phyloP scores from a whole-genome alignment of 1,140 invertebrate species.

The Drosophila pruinosa region DNA sequence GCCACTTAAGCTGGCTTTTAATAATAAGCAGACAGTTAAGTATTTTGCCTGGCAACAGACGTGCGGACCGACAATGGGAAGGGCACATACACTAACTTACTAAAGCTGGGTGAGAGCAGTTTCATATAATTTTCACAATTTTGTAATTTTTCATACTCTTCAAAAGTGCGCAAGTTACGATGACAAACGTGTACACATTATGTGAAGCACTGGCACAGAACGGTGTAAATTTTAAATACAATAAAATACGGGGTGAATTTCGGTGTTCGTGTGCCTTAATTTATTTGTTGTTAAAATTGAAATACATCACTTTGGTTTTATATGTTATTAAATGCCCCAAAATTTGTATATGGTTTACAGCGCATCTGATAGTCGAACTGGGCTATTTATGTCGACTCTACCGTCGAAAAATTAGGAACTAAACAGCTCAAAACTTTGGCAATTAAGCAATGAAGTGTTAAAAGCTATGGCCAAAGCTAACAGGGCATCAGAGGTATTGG shows the following conservation, averaged over 20 bases:
- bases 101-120: neutral
- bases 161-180: neutral
- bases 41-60: conserved; percentile 59
- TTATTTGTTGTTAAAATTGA: neutral
- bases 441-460: conserved; percentile 48
- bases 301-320: neutral
- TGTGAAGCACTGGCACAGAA: too few species aligned
- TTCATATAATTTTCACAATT: conserved; percentile 19
- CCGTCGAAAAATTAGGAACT: conserved; percentile 20
- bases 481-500: neutral
- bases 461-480: conserved; percentile 10
- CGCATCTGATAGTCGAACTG: neutral
- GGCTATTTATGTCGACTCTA: neutral
- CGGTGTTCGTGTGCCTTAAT: neutral
- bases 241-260: neutral
- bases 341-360: neutral
- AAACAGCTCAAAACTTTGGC: conserved; percentile 50
- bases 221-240: neutral
- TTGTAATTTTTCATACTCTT: conserved; percentile 16
- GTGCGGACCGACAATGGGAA: neutral
- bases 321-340: neutral
- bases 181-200: neutral
- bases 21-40: conserved; percentile 77
- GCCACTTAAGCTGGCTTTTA: conserved; percentile 79
- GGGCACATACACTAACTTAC: neutral